Percentiles rank a stretch among this genome's conserved stretches.
Evolutionary conservation across 2,888 invertebrate species (phyloP).

Genomic region (Diogma glabrata): DNA sequence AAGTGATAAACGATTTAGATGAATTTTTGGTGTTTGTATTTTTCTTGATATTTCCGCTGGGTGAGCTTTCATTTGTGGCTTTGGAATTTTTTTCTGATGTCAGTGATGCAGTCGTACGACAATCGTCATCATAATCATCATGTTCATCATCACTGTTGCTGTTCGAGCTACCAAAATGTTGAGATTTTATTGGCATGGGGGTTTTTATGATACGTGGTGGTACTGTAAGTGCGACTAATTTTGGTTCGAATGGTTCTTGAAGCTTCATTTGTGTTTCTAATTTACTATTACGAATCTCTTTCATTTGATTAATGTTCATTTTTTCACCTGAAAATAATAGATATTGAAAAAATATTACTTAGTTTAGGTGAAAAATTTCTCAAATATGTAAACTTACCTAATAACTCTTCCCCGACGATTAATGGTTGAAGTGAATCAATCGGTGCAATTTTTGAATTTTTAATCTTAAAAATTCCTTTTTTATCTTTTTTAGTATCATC

Average conservation of each 20-base stretch:
- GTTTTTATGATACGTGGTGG: background rate
- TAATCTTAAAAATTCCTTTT: background rate
- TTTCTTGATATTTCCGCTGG: no score
- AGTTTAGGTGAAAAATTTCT: no score
- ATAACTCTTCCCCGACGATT: background rate
- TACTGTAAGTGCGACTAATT: background rate
- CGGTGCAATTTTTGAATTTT: conserved; percentile 1
- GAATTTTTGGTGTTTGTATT: no score
- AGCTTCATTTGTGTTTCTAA: background rate
- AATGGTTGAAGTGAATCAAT: background rate
- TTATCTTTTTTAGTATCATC: conserved; percentile 1
- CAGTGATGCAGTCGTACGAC: conserved; percentile 34
- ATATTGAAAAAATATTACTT: no score
- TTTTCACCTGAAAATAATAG: no score
- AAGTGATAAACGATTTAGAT: no score
- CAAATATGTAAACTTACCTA: no score
- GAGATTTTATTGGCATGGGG: conserved; percentile 2
- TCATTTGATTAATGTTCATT: background rate
- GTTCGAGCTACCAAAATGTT: background rate
- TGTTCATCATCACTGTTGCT: background rate
- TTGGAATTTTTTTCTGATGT: conserved; percentile 28
- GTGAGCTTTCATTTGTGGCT: background rate
- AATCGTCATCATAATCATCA: conserved; percentile 23
- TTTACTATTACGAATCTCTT: background rate
- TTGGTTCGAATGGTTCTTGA: background rate